phyloP scores from a whole-genome alignment of 2,797 vertebrate species.

The Bradypodion ventrale region DNA sequence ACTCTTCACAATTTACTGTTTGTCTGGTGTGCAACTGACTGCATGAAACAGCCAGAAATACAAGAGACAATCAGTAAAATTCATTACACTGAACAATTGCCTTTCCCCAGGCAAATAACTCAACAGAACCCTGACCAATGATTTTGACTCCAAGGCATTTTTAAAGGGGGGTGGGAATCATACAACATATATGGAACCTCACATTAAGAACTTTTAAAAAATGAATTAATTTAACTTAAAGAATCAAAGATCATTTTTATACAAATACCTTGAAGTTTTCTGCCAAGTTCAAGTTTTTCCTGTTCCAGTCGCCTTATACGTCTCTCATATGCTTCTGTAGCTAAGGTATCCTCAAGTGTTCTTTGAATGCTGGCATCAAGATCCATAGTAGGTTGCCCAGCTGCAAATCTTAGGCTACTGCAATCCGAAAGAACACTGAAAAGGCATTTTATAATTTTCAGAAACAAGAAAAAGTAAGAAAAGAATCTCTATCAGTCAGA shows the following conservation, averaged over 20 bases:
- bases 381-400: constrained; percentile 76
- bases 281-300: constrained; percentile 93
- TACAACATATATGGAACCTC: neutral
- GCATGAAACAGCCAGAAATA: no score
- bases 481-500: no score
- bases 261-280: constrained; percentile 92
- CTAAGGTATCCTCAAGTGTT: constrained; percentile 92
- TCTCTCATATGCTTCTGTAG: constrained; percentile 95
- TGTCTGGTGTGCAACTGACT: no score
- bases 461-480: neutral
- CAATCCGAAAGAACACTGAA: constrained; percentile 90
- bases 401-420: constrained; percentile 82
- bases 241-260: constrained; percentile 10
- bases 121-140: no score
- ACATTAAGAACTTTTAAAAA: constrained; percentile 4
- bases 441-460: constrained; percentile 30
- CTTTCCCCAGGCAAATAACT: no score
- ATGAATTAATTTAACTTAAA: constrained; percentile 17
- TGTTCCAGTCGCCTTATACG: constrained; percentile 95
- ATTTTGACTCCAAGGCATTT: constrained; percentile 3
- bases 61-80: no score
- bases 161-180: neutral
- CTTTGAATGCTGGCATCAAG: constrained; percentile 88
- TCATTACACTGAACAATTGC: neutral
- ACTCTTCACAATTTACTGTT: no score